Evolutionary conservation across 2,888 invertebrate species (phyloP).

Genomic region (Himalopsyche anomala): DNA sequence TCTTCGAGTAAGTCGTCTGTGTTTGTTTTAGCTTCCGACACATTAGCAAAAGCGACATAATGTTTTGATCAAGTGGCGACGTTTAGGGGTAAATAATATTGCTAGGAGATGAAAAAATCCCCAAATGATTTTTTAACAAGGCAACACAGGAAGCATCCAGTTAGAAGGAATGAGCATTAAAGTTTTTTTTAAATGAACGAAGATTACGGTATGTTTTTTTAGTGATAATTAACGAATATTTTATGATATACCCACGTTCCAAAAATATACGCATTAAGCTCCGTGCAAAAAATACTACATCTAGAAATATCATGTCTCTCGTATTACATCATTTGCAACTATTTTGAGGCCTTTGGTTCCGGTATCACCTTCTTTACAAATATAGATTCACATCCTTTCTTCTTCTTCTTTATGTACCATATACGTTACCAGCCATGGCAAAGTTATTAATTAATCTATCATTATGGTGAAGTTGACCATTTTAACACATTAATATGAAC

Average conservation of each 20-base stretch:
- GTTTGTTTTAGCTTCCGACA: conserved; percentile 38
- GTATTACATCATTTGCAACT: too few relatives aligned
- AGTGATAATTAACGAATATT: conserved; percentile 37
- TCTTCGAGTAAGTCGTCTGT: background rate
- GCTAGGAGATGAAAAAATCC: background rate
- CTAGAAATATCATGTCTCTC: too few relatives aligned
- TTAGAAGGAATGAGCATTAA: conserved; percentile 60
- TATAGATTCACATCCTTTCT: too few relatives aligned
- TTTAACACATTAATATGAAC: too few relatives aligned
- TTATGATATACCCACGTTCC: background rate
- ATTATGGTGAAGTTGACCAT: too few relatives aligned
- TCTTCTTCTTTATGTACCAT: too few relatives aligned
- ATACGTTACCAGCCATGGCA: too few relatives aligned
- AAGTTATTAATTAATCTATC: too few relatives aligned
- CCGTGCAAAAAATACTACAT: background rate
- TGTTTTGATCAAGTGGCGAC: conserved; percentile 53
- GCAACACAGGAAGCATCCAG: conserved; percentile 58
- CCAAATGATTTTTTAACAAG: conserved; percentile 64
- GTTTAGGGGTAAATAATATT: conserved; percentile 49
- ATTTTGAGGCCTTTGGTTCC: too few relatives aligned
- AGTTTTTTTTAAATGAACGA: conserved; percentile 5
- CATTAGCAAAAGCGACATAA: conserved; percentile 43
- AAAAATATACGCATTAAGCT: background rate
- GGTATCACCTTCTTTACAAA: too few relatives aligned
- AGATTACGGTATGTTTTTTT: conserved; percentile 32